Conservation (phyloP, 1,140 invertebrate species). For the Tigriopus japonicus region DNA sequence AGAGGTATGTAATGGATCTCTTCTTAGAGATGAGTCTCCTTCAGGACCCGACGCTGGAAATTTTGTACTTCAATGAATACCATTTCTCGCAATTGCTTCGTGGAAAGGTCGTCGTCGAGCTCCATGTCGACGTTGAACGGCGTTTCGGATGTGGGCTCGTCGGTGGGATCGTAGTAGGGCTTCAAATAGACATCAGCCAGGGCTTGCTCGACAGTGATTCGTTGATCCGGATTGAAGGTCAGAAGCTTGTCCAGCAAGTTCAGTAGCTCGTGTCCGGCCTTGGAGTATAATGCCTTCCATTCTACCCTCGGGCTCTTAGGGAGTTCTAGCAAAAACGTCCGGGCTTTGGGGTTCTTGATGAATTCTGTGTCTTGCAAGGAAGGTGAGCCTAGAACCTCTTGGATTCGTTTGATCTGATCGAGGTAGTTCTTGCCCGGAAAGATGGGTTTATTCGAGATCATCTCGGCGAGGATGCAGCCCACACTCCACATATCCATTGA, state of each 20-base stretch:
- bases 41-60: background rate
- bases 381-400: conserved; percentile 89
- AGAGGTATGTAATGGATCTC: too few species aligned
- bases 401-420: conserved; percentile 96
- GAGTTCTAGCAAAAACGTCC: background rate
- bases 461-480: conserved; percentile 95
- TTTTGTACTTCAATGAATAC: background rate
- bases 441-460: conserved; percentile 92
- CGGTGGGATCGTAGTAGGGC: conserved; percentile 88
- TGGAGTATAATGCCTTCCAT: background rate
- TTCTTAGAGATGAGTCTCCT: background rate
- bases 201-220: conserved; percentile 90
- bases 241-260: conserved; percentile 97
- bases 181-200: conserved; percentile 94
- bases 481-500: conserved; percentile 99
- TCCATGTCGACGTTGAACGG: conserved; percentile 4
- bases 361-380: conserved; percentile 75
- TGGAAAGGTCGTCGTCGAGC: background rate
- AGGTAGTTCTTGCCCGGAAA: conserved; percentile 98
- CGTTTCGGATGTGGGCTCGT: background rate
- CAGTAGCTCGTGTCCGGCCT: conserved; percentile 25
- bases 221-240: conserved; percentile 93
- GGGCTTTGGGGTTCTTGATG: background rate
- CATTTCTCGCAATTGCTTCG: background rate
- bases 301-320: background rate